phyloP scores from a whole-genome alignment of 2,113 vertebrate species.

The Platanista minor region DNA sequence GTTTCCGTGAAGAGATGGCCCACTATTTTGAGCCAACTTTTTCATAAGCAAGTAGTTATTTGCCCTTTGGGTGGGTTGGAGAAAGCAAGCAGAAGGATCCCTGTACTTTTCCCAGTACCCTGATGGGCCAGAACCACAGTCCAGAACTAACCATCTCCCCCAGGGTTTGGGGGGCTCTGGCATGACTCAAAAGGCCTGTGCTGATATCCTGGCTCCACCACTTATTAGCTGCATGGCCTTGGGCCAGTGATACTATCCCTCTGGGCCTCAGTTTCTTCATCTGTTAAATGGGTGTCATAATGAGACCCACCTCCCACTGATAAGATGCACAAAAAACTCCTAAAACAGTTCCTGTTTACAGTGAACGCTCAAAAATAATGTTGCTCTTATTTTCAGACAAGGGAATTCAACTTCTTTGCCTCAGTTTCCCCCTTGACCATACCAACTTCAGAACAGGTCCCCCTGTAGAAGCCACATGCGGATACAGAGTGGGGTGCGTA shows the following conservation, averaged over 20 bases:
- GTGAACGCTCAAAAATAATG: accelerated
- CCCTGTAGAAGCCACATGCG: not conserved
- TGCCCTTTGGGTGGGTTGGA: not conserved
- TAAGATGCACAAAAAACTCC: not conserved
- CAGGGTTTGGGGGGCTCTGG: not conserved
- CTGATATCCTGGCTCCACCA: not conserved
- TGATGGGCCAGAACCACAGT: not conserved
- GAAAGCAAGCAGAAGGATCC: not conserved
- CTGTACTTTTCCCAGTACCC: not conserved
- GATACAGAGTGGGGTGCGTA: not conserved
- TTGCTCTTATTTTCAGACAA: not conserved
- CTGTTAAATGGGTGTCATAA: not conserved
- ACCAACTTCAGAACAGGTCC: not conserved
- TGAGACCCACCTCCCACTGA: not conserved
- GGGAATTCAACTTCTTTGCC: not conserved
- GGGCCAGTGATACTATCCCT: not conserved
- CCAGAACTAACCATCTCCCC: not conserved
- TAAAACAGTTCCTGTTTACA: not conserved
- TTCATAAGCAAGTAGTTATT: not conserved
- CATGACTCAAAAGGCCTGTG: not conserved
- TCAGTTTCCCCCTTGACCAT: not conserved
- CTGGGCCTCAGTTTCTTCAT: not conserved
- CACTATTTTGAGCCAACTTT: not conserved
- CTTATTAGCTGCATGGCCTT: not conserved
- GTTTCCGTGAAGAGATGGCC: not conserved